A percentile compares a stretch with the other conserved stretches of the same genome.
Conservation (phyloP, 1,140 invertebrate species). For the Pogonomyrmex barbatus region DNA sequence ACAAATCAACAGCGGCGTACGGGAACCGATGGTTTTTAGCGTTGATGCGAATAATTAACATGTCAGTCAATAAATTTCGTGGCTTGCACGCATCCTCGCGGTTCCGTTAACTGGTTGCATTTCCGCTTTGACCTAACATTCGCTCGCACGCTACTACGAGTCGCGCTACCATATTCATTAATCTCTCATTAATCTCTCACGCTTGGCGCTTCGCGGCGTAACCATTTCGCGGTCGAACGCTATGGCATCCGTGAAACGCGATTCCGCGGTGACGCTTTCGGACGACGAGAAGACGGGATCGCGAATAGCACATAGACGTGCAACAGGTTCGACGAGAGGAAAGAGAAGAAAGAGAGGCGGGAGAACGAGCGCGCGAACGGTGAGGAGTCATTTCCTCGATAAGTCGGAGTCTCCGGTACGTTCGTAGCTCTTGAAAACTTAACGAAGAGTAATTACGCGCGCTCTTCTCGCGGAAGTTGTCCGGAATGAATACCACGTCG, state of each 20-base stretch:
- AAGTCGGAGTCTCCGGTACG: slow-evolving; percentile 58
- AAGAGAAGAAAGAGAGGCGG: slow-evolving; percentile 47
- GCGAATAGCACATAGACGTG: slow-evolving; percentile 32
- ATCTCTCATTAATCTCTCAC: slow-evolving; percentile 59
- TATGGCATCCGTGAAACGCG: slow-evolving; percentile 39
- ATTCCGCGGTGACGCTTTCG: slow-evolving; percentile 32
- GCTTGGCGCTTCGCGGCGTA: slow-evolving; percentile 21
- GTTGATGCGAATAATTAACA: slow-evolving; percentile 41
- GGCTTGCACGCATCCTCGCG: slow-evolving; percentile 13
- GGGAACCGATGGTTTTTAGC: slow-evolving; percentile 14
- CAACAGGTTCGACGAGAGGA: slow-evolving; percentile 67
- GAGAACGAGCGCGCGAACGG: slow-evolving; percentile 11
- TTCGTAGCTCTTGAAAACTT: slow-evolving; percentile 59
- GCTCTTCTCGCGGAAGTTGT: slow-evolving; percentile 57
- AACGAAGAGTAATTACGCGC: slow-evolving; percentile 66
- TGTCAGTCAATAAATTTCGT: slow-evolving; percentile 41
- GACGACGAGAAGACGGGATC: neutral
- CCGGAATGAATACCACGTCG: slow-evolving; percentile 55
- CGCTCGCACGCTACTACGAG: neutral
- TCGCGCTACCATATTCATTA: slow-evolving; percentile 47
- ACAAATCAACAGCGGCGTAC: neutral
- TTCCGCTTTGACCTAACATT: slow-evolving; percentile 31
- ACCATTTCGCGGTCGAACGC: slow-evolving; percentile 52
- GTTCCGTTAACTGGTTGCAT: slow-evolving; percentile 38
- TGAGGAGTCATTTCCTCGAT: slow-evolving; percentile 60